Evolutionary conservation across 2,797 vertebrate species (phyloP), one percentile per base, ranked within the genome.

Genomic region (Distichodus sexfasciatus): DNA sequence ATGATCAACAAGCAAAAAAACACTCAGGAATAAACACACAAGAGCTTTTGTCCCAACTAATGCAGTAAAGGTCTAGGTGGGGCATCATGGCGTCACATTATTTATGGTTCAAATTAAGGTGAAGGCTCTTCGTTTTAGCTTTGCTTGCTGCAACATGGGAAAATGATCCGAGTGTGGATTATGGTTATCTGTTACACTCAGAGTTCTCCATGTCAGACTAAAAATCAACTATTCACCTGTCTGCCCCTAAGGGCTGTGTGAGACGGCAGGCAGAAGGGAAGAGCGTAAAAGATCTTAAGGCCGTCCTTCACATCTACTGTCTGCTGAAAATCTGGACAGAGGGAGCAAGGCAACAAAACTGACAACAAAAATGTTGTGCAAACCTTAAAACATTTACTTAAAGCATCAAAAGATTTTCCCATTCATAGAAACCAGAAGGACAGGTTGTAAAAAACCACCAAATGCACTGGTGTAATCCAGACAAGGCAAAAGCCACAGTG

Each of bases 141-240:
- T 48, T 40, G 11, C 12, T 53, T 69, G 26, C 62, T 68, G 11
- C 6, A 7, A 11, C 6, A 19, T 33, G 40, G 26, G 61, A 62
- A 55, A 53, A 28, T 29, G 69, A 75, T 66, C 38, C 26, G 50
- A 64, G 55, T 19, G 12, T 11, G 73, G 73, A 75, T 75, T 75
- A 66, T 66, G 47, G 33, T 50, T 65, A 57, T 71, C 66, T 44
- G 48, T 51, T 66, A 62, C 72, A 72, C 28, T 46, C 17, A 15
- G 29, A 46, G 59, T 44, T 69, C 71, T 64, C 11, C 48, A 44
- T 53, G 67, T 72, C 65, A 68, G 69, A 44, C 43, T 68, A 26
- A 60, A 62, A 68, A 66, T 76, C 35, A 24, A 44, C 44, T 63
- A 44, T 3, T 57, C 61, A 53, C 50, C 50, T 28, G 24, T 26